phyloP scores from a whole-genome alignment of 2,797 vertebrate species.

The Spatula versicolor region DNA sequence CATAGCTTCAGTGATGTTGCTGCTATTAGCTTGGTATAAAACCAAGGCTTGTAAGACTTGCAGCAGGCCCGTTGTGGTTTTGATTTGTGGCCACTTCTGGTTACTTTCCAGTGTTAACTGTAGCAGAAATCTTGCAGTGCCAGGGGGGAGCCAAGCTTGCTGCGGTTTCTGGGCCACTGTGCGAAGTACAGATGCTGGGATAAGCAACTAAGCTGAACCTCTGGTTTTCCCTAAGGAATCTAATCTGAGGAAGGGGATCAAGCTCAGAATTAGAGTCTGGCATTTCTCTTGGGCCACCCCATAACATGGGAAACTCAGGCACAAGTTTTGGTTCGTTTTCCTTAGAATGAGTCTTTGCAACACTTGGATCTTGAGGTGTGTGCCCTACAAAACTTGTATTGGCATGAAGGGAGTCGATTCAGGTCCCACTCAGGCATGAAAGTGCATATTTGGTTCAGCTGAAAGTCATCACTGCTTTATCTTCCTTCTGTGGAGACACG shows the following conservation, averaged over 20 bases:
- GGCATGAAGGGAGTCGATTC: background rate
- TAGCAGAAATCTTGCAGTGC: conserved; percentile 12
- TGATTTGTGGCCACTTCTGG: conserved; percentile 37
- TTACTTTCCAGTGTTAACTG: conserved; percentile 17
- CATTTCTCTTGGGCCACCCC: background rate
- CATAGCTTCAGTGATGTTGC: background rate
- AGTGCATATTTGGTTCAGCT: background rate
- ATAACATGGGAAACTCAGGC: background rate
- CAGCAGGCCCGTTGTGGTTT: conserved; percentile 5
- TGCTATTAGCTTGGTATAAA: background rate
- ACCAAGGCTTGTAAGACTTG: background rate
- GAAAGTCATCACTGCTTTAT: background rate
- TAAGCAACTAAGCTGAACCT: conserved; percentile 5
- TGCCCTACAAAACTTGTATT: background rate
- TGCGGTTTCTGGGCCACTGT: background rate
- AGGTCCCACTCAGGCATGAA: background rate
- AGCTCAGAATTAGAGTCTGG: background rate
- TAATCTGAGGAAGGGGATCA: background rate
- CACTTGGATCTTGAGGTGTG: background rate
- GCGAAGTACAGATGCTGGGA: conserved; percentile 1
- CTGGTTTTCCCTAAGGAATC: background rate
- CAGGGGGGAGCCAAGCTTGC: background rate
- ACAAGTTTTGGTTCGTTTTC: background rate
- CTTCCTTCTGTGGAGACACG: background rate
- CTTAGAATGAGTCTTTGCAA: accelerated